Base-by-base conservation (phyloP, 2,888 invertebrate genomes). In the Oscheius sp. region DNA sequence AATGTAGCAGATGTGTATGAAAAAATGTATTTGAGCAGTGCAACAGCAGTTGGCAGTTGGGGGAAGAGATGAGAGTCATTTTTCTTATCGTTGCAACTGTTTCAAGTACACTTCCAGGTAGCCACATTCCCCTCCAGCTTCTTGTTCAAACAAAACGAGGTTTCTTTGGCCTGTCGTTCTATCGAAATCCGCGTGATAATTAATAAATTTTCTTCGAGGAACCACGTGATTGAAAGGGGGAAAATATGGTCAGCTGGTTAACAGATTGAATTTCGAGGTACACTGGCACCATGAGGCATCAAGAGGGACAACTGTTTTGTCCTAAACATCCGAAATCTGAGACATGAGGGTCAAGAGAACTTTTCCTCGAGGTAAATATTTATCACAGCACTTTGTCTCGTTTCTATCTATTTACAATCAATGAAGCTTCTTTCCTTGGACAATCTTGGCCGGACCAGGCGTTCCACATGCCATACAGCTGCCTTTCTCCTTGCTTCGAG, bases 401-500 rank as follows among this genome's bases (percentile, higher is more conserved):
- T 8, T 33, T 55, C 33, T 55, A 1, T 55, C 34, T 34, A 34
- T 4, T 55, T 25, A n/a, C n/a, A 20, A 3, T 55, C 25, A 55
- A 34, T 31, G 15, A 20, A 42, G 20, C 20, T 10, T 42, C 6
- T 20, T 34, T 20, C 65, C 65, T 25, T 53, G 50, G 4, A 65
- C 39, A 39, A 65, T 29, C 15, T 37, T 8, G 1, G 42, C 55
- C 15, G 34, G 37, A n/a, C 50, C 68, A 15, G 37, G 46, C 23
- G 34, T 25, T 45, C 61, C 68, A 34, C 68, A 68, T n/a, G 37
- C 46, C 23, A 61, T 48, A 34, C 68, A 68, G n/a, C n/a, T n/a
- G 20, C 50, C 42, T 27, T 46, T 52, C 42, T 58, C 66, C 27
- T 67, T 71, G n/a, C n/a, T n/a, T 48, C 66, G 12, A 48, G 74